A percentile compares a stretch with the other conserved stretches of the same genome.
phyloP scores from a whole-genome alignment of 2,113 vertebrate species.

The Centrocercus urophasianus region DNA sequence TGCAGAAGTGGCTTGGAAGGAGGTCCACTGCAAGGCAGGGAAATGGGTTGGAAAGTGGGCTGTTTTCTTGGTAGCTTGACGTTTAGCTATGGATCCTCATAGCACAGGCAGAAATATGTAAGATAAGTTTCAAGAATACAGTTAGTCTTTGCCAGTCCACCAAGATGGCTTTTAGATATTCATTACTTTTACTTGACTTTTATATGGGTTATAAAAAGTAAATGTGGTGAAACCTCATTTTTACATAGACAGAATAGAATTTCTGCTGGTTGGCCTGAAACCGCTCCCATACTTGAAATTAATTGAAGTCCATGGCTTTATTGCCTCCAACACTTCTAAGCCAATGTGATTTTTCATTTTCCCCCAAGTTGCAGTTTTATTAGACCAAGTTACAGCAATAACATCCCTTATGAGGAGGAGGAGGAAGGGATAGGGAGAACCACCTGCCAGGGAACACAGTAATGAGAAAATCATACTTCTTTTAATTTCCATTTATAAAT shows the following conservation, averaged over 20 bases:
- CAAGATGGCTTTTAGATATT: slow-evolving; percentile 82
- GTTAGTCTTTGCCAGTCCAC: slow-evolving; percentile 78
- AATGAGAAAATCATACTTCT: slow-evolving; percentile 66
- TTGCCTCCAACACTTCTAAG: slow-evolving; percentile 80
- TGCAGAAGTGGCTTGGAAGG: slow-evolving; percentile 84
- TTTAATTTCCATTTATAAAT: slow-evolving; percentile 73
- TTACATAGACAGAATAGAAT: slow-evolving; percentile 81
- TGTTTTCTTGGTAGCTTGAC: slow-evolving; percentile 80
- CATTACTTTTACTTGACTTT: slow-evolving; percentile 85
- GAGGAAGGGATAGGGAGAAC: slow-evolving; percentile 51
- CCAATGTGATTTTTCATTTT: slow-evolving; percentile 80
- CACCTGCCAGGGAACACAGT: slow-evolving; percentile 71
- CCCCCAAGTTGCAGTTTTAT: slow-evolving; percentile 80
- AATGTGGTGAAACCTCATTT: slow-evolving; percentile 85
- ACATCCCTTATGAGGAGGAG: slow-evolving; percentile 70
- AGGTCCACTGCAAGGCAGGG: slow-evolving; percentile 78
- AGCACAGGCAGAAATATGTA: slow-evolving; percentile 74
- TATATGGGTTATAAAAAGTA: slow-evolving; percentile 85
- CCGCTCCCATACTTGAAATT: slow-evolving; percentile 80
- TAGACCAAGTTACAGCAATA: slow-evolving; percentile 78
- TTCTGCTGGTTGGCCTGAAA: slow-evolving; percentile 81
- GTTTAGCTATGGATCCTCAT: slow-evolving; percentile 75
- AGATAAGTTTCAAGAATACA: slow-evolving; percentile 78
- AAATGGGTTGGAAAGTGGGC: slow-evolving; percentile 80
- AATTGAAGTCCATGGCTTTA: slow-evolving; percentile 82